Percentiles rank a stretch among this genome's conserved stretches.
phyloP scores from a whole-genome alignment of 92 coral and sea anemone genomes.

The Epizoanthus stellaris region DNA sequence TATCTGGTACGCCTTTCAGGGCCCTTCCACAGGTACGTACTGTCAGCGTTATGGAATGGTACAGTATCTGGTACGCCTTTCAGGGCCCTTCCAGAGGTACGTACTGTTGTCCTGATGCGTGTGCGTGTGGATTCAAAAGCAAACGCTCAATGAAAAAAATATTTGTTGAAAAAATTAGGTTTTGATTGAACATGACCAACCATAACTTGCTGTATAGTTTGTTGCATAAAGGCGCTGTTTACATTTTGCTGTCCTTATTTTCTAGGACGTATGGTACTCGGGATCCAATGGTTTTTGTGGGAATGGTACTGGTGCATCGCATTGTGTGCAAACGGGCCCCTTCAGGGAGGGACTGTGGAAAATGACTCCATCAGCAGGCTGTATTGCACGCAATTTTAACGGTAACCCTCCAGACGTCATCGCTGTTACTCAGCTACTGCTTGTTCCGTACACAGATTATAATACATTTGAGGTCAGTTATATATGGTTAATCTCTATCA shows the following conservation, averaged over 20 bases:
- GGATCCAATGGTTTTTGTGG: slow-evolving; percentile 86
- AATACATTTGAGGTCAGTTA: slow-evolving; percentile 62
- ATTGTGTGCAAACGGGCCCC: slow-evolving; percentile 88
- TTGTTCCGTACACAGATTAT: slow-evolving; percentile 42
- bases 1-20: slow-evolving; percentile 58
- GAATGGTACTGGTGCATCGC: slow-evolving; percentile 58
- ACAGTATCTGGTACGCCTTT: slow-evolving; percentile 59
- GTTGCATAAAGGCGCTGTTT: slow-evolving; percentile 5
- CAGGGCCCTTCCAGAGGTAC: slow-evolving; percentile 34
- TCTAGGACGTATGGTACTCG: slow-evolving; percentile 75
- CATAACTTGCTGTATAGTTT: too few species aligned
- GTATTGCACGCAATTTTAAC: slow-evolving; percentile 72
- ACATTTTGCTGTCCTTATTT: background rate
- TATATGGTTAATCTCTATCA: background rate
- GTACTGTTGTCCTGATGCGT: too few species aligned
- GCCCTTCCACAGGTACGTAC: slow-evolving; percentile 21
- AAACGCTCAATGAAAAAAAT: too few species aligned
- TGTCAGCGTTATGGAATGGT: background rate
- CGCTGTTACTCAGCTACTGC: slow-evolving; percentile 61
- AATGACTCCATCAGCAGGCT: slow-evolving; percentile 59
- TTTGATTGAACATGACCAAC: too few species aligned
- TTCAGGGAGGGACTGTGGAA: slow-evolving; percentile 75
- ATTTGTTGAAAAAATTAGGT: too few species aligned
- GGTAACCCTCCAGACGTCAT: slow-evolving; percentile 77
- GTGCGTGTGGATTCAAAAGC: too few species aligned